phyloP scores from a whole-genome alignment of 2,113 vertebrate species.

The Calonectris borealis region DNA sequence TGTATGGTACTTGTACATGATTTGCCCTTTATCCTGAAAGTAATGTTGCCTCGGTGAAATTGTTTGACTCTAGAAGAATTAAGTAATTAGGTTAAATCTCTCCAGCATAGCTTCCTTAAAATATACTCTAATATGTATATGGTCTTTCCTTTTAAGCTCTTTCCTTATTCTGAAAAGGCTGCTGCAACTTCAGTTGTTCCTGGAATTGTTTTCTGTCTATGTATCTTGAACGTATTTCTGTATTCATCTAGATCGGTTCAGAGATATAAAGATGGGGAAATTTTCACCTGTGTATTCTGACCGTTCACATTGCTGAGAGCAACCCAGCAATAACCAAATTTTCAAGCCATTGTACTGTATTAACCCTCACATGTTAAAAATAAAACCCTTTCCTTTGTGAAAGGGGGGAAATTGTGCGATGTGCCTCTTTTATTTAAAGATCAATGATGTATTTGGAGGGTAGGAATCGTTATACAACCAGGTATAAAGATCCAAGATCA shows the following conservation, averaged over 20 bases:
- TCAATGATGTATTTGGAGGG: neutral
- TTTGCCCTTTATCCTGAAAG: neutral
- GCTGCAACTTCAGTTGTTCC: neutral
- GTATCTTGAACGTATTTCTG: neutral
- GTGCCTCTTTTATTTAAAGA: neutral
- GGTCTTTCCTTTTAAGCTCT: neutral
- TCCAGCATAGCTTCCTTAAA: neutral
- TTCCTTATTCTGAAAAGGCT: neutral
- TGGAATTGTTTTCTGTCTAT: neutral
- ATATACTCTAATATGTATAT: neutral
- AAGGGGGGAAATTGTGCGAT: neutral
- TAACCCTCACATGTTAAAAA: neutral
- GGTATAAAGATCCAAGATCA: neutral
- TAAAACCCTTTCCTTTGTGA: neutral
- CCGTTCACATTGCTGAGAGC: neutral
- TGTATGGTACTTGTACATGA: neutral
- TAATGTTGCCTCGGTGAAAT: neutral
- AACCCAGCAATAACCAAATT: neutral
- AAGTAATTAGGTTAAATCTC: neutral
- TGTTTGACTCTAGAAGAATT: neutral
- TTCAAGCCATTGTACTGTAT: neutral
- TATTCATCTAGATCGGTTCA: neutral
- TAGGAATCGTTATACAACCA: neutral
- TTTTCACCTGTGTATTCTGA: neutral
- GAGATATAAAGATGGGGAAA: neutral